Evolutionary conservation across 2,888 invertebrate species (phyloP), one percentile per base, ranked within the genome.

Genomic region (Melipona beecheii): DNA sequence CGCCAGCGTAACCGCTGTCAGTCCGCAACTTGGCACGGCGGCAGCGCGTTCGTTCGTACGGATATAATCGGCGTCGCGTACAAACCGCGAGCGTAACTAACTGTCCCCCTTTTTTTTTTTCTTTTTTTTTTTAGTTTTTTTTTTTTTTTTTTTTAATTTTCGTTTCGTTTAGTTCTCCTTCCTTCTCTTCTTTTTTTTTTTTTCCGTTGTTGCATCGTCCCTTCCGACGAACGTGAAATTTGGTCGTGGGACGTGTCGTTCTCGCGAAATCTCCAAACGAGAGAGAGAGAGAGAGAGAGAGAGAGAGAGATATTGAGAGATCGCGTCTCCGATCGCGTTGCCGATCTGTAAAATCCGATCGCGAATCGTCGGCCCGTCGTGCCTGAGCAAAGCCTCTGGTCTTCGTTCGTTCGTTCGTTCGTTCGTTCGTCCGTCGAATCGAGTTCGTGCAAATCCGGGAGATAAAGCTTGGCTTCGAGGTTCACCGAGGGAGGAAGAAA

Each of bases 11-110:
- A 83, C 86, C 86, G 88, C 88, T 90, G 91, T 87, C 94, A 94
- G 94, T 94, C 87, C 90, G 92, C 90, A 88, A 88, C 89, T 90
- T 86, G 91, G 89, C 91, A 91, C 92, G 91, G 85, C 89, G 89
- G 87, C 83, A 84, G 86, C 81, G 86, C 76, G 84, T 81, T 87
- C 80, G 78, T 56, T 78, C 56, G 62, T 75, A 65, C 66, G 72
- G 65, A 56, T 78, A 74, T 71, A 66, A 74, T 58, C 75, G 64
- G 58, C 56, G 64, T 78, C 65, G 58, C 66, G 60, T 49, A 36
- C 36, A 36, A 60, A 65, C 43, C 43, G 69, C 76, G 60, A 31
- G 56, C 58, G 24, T 50, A 58, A 21, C 43, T 68, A 1, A 27
- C 49, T 31, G 60, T 64, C 56, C 50, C 43, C 9, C 9, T 4